Evolutionary conservation across 1,140 invertebrate species (phyloP).

Genomic region (Calephelis nemesis): DNA sequence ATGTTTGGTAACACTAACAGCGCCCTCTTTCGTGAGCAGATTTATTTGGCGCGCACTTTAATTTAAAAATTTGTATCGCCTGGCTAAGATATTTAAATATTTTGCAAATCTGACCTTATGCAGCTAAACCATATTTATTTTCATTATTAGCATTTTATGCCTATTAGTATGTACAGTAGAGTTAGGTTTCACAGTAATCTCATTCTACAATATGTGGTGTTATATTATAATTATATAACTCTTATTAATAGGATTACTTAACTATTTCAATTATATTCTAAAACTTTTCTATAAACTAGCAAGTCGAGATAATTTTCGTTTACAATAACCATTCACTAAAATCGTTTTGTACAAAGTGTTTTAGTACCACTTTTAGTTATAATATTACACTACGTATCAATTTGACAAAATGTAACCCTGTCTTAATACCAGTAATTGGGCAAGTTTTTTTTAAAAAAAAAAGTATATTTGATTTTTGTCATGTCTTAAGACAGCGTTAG

Average conservation of each 20-base stretch:
- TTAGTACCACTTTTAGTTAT: background rate
- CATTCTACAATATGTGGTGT: constrained; percentile 5
- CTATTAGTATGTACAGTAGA: constrained; percentile 6
- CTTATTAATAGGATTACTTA: background rate
- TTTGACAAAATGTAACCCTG: constrained; percentile 14
- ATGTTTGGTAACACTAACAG: too few species aligned
- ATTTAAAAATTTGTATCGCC: too few species aligned
- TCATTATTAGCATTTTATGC: background rate
- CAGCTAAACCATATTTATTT: background rate
- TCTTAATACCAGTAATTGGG: background rate
- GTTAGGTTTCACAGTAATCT: background rate
- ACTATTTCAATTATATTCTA: background rate
- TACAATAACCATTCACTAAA: background rate
- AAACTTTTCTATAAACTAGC: background rate
- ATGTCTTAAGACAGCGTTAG: background rate
- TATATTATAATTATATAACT: constrained; percentile 13
- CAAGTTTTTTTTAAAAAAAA: background rate
- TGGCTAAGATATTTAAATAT: too few species aligned
- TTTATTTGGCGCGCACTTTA: too few species aligned
- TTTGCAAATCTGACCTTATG: background rate
- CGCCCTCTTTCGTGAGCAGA: too few species aligned
- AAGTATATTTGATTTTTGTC: background rate
- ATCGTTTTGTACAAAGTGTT: constrained; percentile 7
- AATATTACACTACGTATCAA: background rate
- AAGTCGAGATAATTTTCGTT: constrained; percentile 6